Conservation (phyloP, 2,888 invertebrate genomes). For the Chromoteleia sp. region DNA sequence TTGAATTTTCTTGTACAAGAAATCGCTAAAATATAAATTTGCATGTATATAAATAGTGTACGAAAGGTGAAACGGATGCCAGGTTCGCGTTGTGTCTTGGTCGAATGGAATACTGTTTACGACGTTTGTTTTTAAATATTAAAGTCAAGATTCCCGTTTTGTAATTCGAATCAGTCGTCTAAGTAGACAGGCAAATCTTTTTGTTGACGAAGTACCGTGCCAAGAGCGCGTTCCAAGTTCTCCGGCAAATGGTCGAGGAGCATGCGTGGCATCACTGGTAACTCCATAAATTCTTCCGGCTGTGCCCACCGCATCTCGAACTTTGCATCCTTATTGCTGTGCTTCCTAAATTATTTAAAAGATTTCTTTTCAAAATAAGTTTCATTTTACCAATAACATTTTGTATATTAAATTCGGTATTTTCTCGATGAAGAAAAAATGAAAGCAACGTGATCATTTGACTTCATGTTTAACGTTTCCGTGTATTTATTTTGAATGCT, state of each 20-base stretch:
- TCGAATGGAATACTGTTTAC: conserved; percentile 47
- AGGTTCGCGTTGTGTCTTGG: conserved; percentile 45
- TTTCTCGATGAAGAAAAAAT: not conserved
- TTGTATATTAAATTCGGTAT: too few species aligned
- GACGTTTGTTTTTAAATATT: not conserved
- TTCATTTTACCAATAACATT: too few species aligned
- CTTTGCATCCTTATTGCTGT: conserved; percentile 86
- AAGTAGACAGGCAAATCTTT: conserved; percentile 76
- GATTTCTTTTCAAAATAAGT: not conserved
- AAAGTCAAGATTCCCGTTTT: conserved; percentile 8
- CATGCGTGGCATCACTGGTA: conserved; percentile 94
- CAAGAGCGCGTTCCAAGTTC: conserved; percentile 90
- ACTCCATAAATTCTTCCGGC: conserved; percentile 92
- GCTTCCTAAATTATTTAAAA: conserved; percentile 73
- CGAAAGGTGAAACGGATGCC: conserved; percentile 66
- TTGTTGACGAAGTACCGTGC: conserved; percentile 86
- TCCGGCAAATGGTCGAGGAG: conserved; percentile 94
- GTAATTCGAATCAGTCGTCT: conserved; percentile 56
- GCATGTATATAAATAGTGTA: conserved; percentile 73
- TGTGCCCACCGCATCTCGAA: conserved; percentile 93
- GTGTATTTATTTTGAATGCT: not conserved
- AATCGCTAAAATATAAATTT: conserved; percentile 36
- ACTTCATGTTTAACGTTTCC: too few species aligned
- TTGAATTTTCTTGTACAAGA: conserved; percentile 25
- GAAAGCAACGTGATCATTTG: not conserved